Conservation (phyloP, 2,888 invertebrate species). For the Petrolisthes cinctipes region DNA sequence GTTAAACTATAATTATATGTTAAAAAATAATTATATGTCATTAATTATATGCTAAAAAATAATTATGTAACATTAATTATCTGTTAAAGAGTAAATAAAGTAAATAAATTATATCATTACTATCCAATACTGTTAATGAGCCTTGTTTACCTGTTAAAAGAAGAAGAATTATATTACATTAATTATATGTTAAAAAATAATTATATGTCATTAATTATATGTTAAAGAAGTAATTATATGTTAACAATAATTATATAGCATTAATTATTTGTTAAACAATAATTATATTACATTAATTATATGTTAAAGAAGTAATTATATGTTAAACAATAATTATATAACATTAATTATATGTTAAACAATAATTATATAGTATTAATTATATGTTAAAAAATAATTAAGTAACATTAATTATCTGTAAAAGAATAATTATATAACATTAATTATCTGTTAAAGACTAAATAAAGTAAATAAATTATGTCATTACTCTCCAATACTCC, state of each 20-base stretch:
- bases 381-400: background rate
- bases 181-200: background rate
- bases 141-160: constrained; percentile 74
- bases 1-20: background rate
- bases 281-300: background rate
- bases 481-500: constrained; percentile 80
- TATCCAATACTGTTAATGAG: constrained; percentile 80
- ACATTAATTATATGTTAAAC: constrained; percentile 74
- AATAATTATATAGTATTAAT: background rate
- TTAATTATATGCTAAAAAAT: background rate
- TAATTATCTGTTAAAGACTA: background rate
- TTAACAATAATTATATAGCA: background rate
- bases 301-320: background rate
- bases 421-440: background rate
- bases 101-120: constrained; percentile 77
- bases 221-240: background rate
- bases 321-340: background rate
- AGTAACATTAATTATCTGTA: constrained; percentile 69
- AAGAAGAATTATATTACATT: background rate
- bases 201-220: background rate
- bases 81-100: constrained; percentile 69
- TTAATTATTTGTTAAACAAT: background rate
- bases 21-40: background rate
- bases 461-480: constrained; percentile 71
- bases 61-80: constrained; percentile 71